Evolutionary conservation across 2,113 vertebrate species (phyloP).

Genomic region (Atrichornis clamosus): DNA sequence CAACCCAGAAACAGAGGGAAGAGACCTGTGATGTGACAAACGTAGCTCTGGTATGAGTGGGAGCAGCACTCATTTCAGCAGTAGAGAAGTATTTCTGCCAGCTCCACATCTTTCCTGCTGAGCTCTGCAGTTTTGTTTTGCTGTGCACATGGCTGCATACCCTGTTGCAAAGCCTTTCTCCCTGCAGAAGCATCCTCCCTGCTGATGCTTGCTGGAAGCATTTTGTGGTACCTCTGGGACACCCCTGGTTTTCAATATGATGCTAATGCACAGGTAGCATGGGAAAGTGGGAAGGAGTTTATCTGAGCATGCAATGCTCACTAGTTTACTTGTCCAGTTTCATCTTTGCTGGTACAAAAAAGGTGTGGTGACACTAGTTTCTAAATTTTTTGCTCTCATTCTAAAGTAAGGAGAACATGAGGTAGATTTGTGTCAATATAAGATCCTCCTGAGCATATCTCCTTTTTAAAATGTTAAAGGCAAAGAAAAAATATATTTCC

Average conservation of each 20-base stretch:
- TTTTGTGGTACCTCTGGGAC: not conserved
- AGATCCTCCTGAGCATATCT: not conserved
- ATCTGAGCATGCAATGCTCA: not conserved
- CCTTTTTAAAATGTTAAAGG: not conserved
- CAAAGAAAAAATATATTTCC: not conserved
- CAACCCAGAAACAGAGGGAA: not conserved
- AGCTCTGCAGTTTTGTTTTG: not conserved
- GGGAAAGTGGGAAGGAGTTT: not conserved
- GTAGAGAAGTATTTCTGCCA: not conserved
- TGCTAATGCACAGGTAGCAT: not conserved
- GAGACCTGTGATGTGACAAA: not conserved
- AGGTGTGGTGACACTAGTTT: not conserved
- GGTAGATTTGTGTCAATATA: not conserved
- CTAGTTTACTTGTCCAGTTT: not conserved
- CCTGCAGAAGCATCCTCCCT: not conserved
- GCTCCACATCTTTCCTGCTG: not conserved
- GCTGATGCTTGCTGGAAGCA: not conserved
- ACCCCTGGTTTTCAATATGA: not conserved
- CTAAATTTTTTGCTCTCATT: not conserved
- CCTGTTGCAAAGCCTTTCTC: not conserved
- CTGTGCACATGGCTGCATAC: not conserved
- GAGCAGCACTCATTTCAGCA: not conserved
- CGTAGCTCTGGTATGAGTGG: not conserved
- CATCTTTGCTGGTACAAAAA: not conserved
- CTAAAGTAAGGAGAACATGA: not conserved